These are phyloP conservation scores for Ichneumon xanthorius DNA, from an alignment of 2,888 invertebrate genomes.

Conservation along the genomic window DNA sequence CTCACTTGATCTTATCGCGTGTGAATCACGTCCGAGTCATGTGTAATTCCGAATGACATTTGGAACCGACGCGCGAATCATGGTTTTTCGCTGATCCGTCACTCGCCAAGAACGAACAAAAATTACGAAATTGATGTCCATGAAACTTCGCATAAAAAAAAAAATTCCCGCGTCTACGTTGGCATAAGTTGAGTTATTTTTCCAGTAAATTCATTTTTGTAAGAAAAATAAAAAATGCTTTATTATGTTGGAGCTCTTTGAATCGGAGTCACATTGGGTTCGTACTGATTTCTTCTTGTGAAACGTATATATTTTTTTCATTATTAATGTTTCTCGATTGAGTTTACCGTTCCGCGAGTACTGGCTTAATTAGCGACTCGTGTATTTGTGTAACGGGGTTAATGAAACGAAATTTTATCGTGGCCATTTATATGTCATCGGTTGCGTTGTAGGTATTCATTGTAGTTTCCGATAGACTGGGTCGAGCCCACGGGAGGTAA, in stretches of 20 bases:
- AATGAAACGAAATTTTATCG: constrained; percentile 9
- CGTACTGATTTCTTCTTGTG: no score
- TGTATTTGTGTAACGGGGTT: neutral
- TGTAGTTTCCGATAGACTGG: constrained; percentile 17
- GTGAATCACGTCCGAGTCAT: neutral
- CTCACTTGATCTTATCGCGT: neutral
- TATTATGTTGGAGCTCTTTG: no score
- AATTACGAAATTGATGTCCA: no score
- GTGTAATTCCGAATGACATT: neutral
- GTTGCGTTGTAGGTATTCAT: constrained; percentile 3
- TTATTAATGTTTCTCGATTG: neutral
- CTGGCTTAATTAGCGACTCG: neutral
- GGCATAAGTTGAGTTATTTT: no score
- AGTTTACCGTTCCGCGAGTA: neutral
- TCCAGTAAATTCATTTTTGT: no score
- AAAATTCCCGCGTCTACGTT: no score
- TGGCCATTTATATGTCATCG: neutral
- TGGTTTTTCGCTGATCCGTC: neutral
- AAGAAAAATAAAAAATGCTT: no score
- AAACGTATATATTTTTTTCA: neutral
- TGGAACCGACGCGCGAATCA: neutral
- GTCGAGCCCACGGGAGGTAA: constrained; percentile 25
- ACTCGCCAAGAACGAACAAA: neutral
- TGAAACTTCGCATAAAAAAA: no score
- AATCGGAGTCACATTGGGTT: no score